phyloP scores from a whole-genome alignment of 2,888 invertebrate species.

The Hirudinaria manillensis region DNA sequence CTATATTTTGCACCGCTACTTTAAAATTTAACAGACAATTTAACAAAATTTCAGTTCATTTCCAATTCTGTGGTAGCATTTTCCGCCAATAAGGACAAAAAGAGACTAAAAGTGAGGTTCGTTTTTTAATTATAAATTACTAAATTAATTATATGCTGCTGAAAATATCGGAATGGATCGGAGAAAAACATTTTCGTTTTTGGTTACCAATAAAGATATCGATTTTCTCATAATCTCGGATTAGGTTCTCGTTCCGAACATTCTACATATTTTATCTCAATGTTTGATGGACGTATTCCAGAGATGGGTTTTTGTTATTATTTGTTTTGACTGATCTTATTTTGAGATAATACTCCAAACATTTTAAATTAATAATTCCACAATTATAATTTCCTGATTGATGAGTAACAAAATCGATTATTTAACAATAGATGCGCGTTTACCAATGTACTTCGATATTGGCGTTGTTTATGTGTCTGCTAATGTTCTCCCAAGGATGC shows the following conservation, averaged over 20 bases:
- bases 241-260: too few species aligned
- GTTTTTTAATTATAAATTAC: too few species aligned
- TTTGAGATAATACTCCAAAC: too few species aligned
- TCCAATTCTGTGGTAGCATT: slow-evolving; percentile 3
- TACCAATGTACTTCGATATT: slow-evolving; percentile 12
- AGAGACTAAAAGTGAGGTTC: slow-evolving; percentile 6
- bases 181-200: too few species aligned
- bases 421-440: background rate
- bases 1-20: too few species aligned
- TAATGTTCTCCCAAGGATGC: slow-evolving; percentile 6
- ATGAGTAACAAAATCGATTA: background rate
- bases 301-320: too few species aligned
- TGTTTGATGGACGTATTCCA: too few species aligned
- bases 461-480: background rate
- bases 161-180: background rate
- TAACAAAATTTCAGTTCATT: slow-evolving; percentile 1
- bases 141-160: background rate
- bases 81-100: slow-evolving; percentile 3
- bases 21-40: too few species aligned
- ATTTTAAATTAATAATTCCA: background rate
- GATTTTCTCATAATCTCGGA: too few species aligned
- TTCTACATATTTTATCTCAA: too few species aligned
- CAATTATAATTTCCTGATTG: background rate
- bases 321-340: too few species aligned
- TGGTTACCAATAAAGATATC: too few species aligned